Conservation (phyloP, 2,797 vertebrate genomes). For the Halcyon leucocephala region DNA sequence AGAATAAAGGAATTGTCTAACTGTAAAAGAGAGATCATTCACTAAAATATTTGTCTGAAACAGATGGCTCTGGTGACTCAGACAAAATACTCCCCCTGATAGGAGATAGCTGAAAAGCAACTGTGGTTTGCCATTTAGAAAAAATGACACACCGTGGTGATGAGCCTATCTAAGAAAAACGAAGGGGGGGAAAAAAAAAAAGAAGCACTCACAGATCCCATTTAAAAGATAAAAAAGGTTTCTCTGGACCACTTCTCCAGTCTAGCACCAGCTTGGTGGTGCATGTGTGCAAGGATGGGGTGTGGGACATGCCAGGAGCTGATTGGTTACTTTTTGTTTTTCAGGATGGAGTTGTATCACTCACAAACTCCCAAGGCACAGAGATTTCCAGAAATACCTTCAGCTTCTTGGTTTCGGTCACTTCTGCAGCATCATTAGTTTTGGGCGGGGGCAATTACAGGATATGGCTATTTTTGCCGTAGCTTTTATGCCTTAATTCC, state of each 20-base stretch:
- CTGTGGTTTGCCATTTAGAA: background rate
- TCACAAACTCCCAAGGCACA: background rate
- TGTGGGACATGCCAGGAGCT: background rate
- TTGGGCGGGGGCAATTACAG: background rate
- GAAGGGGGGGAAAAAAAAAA: background rate
- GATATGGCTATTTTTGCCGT: background rate
- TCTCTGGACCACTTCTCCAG: background rate
- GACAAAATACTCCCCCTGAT: constrained; percentile 6
- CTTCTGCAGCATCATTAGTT: background rate
- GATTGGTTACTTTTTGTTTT: background rate
- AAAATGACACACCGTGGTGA: background rate
- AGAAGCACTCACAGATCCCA: background rate
- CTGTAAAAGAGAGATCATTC: constrained; percentile 6
- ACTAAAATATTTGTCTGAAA: constrained; percentile 31
- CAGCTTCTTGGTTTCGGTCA: background rate
- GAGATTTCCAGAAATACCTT: background rate
- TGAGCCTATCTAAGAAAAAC: background rate
- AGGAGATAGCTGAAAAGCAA: background rate
- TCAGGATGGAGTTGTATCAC: background rate
- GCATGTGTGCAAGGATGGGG: background rate
- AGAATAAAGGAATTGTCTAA: background rate
- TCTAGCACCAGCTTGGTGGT: background rate
- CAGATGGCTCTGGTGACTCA: constrained; percentile 63
- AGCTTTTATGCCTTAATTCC: background rate
- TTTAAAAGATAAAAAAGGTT: background rate